Evolutionary conservation across 2,113 vertebrate genomes (phyloP), one percentile per base, ranked within the genome.

Genomic region (Rattus rattus): DNA sequence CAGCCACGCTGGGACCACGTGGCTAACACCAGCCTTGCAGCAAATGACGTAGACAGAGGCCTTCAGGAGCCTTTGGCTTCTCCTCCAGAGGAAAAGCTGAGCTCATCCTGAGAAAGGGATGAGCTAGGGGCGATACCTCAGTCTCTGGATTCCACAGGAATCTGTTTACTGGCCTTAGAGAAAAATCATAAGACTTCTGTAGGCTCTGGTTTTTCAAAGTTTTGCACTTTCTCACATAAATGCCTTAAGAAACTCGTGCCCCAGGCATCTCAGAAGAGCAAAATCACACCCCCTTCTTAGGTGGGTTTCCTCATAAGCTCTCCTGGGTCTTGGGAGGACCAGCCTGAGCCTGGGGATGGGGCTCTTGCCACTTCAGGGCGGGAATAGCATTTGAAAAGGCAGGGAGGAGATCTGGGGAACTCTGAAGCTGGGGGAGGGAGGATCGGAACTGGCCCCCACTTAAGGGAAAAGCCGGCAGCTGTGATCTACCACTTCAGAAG

Each of bases 61-160:
- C 92, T 85, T 22, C 28, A 85, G 94, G 91, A 91, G 65, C 87
- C 56, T 77, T 49, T 90, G 94, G 88, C 88, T 0, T 17, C 56
- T 85, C 83, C 92, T 49, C 1, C 24, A 70, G 22, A 94, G 96
- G 96, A 97, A 94, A 88, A 33, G 72, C 85, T 93, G 70, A 92
- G 96, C 92, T 97, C 96, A 92, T 88, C 92, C 85, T 65, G 2
- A 92, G 95, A 84, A 79, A 67, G 63, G 59, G 81, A 52, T 14
- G 30, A 91, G 69, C 11, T 8, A 61, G 70, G 76, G 36, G 81
- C 11, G 22, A 39, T 14, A 36, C 65, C 43, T 43, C 39, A 26
- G 20, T 80, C 84, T 84, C 79, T 26, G 65, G 63, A 67, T 63
- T 93, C 92, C 14, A 3, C 84, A 92, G 36, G 80, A 88, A 76